These are phyloP conservation scores for Osmerus eperlanus DNA, from an alignment of 2,113 vertebrate genomes.

Conservation along the genomic window DNA sequence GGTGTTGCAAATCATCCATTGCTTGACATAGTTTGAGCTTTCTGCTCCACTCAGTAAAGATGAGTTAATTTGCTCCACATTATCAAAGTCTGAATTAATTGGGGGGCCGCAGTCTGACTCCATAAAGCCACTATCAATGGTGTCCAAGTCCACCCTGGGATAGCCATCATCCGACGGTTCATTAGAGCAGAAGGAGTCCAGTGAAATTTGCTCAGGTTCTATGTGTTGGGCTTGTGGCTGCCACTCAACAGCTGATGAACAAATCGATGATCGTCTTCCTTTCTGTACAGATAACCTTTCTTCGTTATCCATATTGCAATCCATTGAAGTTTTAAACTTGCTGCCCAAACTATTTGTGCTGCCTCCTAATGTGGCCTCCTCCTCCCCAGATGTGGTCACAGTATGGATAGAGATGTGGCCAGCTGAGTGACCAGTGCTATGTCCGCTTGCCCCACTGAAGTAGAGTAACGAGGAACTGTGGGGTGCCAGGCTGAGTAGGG, in stretches of 20 bases:
- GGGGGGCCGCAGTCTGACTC: constrained; percentile 85
- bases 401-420: constrained; percentile 84
- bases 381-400: constrained; percentile 76
- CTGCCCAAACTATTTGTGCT: constrained; percentile 16
- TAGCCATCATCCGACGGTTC: constrained; percentile 76
- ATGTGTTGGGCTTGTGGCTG: constrained; percentile 44
- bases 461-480: constrained; percentile 28
- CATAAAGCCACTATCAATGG: constrained; percentile 90
- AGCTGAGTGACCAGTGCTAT: constrained; percentile 56
- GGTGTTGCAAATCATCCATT: constrained; percentile 77
- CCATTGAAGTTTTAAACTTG: constrained; percentile 5
- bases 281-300: constrained; percentile 46
- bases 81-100: constrained; percentile 72
- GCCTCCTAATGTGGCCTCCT: constrained; percentile 46
- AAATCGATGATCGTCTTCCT: constrained; percentile 4
- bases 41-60: constrained; percentile 45
- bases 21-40: constrained; percentile 85
- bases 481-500: neutral
- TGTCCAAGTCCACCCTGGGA: constrained; percentile 85
- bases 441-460: constrained; percentile 37
- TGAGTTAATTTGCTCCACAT: constrained; percentile 37
- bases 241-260: constrained; percentile 55
- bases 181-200: constrained; percentile 65
- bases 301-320: constrained; percentile 22
- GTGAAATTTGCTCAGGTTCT: constrained; percentile 72